Conservation (phyloP, 2,888 invertebrate species). For the Drosophila mercatorum region DNA sequence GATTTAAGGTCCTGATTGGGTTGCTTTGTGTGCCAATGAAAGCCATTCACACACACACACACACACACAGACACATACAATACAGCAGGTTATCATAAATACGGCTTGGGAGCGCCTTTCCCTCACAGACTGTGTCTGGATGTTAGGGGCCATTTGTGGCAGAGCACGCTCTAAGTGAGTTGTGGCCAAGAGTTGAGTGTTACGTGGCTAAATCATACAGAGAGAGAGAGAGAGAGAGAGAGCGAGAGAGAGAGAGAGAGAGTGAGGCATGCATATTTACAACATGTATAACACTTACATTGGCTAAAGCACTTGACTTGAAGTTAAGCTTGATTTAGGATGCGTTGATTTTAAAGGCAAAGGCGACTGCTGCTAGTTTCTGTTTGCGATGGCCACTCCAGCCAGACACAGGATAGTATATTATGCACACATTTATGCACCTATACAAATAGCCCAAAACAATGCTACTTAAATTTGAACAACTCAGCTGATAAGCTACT, state of each 20-base stretch:
- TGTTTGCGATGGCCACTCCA: conserved; percentile 25
- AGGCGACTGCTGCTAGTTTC: background rate
- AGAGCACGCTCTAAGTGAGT: conserved; percentile 67
- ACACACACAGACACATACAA: conserved; percentile 1
- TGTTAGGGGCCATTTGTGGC: conserved; percentile 66
- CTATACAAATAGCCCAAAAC: background rate
- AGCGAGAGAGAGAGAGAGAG: no score
- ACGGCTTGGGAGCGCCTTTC: conserved; percentile 22
- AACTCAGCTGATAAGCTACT: background rate
- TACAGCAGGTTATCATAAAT: conserved; percentile 56
- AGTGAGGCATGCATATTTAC: conserved; percentile 15
- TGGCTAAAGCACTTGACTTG: conserved; percentile 13
- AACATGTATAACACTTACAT: conserved; percentile 33
- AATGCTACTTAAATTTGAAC: background rate
- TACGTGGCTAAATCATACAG: conserved; percentile 58
- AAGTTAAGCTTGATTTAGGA: conserved; percentile 23
- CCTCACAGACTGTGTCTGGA: conserved; percentile 21
- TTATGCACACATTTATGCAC: background rate
- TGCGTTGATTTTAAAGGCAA: conserved; percentile 25
- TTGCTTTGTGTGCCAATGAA: conserved; percentile 52
- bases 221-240: conserved; percentile 8
- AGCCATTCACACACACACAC: conserved; percentile 25
- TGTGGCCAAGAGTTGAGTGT: conserved; percentile 68
- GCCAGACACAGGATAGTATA: background rate
- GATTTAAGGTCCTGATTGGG: conserved; percentile 62